Evolutionary conservation across 2,797 vertebrate genomes (phyloP).

Genomic region (Spondyliosoma cantharus): DNA sequence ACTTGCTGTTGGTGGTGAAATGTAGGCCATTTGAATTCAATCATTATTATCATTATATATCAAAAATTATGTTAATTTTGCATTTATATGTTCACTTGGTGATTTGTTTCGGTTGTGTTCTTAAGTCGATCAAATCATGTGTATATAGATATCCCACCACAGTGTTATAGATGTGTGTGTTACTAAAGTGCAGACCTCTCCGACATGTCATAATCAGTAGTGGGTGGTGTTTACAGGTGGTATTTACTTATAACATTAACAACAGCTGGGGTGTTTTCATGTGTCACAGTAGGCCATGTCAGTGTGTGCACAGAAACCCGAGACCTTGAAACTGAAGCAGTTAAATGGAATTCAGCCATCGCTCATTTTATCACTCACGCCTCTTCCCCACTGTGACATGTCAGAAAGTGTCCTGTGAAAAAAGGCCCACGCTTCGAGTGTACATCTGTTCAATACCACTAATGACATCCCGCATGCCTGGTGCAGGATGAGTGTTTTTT

Average conservation of each 20-base stretch:
- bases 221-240: not conserved
- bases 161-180: not conserved
- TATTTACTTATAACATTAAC: not conserved
- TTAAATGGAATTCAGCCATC: not conserved
- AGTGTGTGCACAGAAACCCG: not conserved
- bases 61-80: too few relatives aligned
- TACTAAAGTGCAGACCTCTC: not conserved
- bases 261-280: not conserved
- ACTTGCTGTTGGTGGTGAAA: too few relatives aligned
- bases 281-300: not conserved
- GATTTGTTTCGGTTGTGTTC: too few relatives aligned
- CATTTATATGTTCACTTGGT: too few relatives aligned
- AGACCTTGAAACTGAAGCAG: not conserved
- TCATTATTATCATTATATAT: too few relatives aligned
- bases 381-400: not conserved
- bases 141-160: too few relatives aligned
- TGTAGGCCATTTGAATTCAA: too few relatives aligned
- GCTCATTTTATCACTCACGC: not conserved
- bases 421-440: not conserved
- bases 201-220: too few relatives aligned
- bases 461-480: constrained; percentile 17
- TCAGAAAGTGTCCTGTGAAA: constrained; percentile 4
- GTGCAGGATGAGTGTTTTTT: constrained; percentile 15
- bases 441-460: not conserved
- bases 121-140: too few relatives aligned